These are phyloP conservation scores for Cephalopholis sonnerati DNA, from an alignment of 2,113 vertebrate species.

Conservation along the genomic window DNA sequence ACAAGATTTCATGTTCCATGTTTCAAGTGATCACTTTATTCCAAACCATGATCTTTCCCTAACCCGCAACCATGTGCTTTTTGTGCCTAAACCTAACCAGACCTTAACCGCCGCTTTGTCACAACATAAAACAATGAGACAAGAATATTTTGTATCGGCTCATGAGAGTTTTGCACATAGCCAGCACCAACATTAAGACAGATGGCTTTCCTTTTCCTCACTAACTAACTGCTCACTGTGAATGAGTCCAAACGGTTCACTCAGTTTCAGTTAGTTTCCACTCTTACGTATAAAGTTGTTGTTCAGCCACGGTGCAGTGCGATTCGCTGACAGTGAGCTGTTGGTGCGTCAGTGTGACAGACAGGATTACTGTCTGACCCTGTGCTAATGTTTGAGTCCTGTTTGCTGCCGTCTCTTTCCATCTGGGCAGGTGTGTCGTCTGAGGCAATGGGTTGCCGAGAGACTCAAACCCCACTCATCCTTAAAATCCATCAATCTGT, in stretches of 20 bases:
- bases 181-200: no score
- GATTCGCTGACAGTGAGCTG: background rate
- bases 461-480: background rate
- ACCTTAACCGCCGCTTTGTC: no score
- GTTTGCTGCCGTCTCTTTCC: slow-evolving; percentile 10
- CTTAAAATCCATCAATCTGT: background rate
- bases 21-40: no score
- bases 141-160: no score
- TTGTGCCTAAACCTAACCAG: no score
- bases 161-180: no score
- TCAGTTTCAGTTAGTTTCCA: background rate
- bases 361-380: slow-evolving; percentile 16
- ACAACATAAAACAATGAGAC: no score
- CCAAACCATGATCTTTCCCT: no score
- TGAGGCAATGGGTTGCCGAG: background rate
- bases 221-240: background rate
- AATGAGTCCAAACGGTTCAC: background rate
- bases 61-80: no score
- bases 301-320: background rate
- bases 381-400: slow-evolving; percentile 4
- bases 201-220: background rate
- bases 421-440: slow-evolving; percentile 17
- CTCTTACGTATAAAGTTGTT: background rate
- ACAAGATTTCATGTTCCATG: no score
- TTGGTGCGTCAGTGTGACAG: background rate